Conservation (phyloP, 37 sponge, comb jelly and placozoan species). For the Tethya wilhelma region DNA sequence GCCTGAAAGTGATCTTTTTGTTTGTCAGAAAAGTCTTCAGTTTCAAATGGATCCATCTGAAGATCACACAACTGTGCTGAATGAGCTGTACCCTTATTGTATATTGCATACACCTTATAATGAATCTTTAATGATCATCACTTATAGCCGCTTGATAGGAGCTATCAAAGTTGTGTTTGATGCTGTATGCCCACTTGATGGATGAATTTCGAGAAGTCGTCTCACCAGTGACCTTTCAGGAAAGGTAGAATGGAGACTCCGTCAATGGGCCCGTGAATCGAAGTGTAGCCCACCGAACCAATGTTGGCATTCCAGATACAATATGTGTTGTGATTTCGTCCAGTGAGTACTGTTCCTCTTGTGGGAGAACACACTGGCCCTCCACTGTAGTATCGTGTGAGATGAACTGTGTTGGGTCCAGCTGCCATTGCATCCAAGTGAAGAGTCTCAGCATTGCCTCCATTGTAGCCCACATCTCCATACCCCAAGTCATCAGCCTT, state of each 20-base stretch:
- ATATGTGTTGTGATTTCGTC: slow-evolving; percentile 78
- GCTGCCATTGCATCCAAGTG: slow-evolving; percentile 69
- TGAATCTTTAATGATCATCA: slow-evolving; percentile 43
- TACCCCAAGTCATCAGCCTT: slow-evolving; percentile 79
- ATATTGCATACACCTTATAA: slow-evolving; percentile 36
- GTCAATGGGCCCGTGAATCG: slow-evolving; percentile 52
- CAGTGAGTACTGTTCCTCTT: slow-evolving; percentile 74
- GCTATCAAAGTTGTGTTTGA: slow-evolving; percentile 47
- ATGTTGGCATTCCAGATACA: slow-evolving; percentile 70
- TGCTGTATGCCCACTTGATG: slow-evolving; percentile 52
- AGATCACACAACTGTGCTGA: slow-evolving; percentile 46
- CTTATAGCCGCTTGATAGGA: slow-evolving; percentile 41
- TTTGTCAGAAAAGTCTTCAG: slow-evolving; percentile 17
- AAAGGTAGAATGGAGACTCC: slow-evolving; percentile 64
- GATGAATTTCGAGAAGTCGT: slow-evolving; percentile 20
- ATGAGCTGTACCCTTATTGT: slow-evolving; percentile 12
- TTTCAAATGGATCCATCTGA: slow-evolving; percentile 39
- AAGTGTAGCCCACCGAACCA: slow-evolving; percentile 53
- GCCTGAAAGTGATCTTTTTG: neutral
- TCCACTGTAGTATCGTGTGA: slow-evolving; percentile 70
- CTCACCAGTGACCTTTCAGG: slow-evolving; percentile 24
- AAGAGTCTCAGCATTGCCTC: slow-evolving; percentile 59
- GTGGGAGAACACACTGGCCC: slow-evolving; percentile 81
- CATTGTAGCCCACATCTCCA: slow-evolving; percentile 70
- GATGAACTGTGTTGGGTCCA: slow-evolving; percentile 45